Conservation (phyloP, 2,797 vertebrate species). For the Crocodylus rhombifer region DNA sequence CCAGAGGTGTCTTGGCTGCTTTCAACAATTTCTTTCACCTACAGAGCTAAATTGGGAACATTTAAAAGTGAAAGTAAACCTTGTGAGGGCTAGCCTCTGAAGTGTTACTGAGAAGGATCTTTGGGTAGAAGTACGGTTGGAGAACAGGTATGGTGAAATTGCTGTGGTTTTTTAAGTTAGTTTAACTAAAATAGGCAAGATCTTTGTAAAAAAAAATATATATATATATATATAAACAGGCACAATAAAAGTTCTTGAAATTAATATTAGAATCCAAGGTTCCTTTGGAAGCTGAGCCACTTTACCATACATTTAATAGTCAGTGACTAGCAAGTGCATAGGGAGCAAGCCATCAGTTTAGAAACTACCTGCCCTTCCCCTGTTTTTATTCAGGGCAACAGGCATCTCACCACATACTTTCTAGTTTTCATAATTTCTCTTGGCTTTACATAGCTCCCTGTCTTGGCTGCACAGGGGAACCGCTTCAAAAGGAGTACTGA, state of each 20-base stretch:
- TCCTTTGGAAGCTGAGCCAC: too few relatives aligned
- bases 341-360: too few relatives aligned
- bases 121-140: background rate
- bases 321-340: too few relatives aligned
- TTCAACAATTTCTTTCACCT: conserved; percentile 19
- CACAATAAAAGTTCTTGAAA: background rate
- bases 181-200: background rate
- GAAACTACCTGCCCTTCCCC: too few relatives aligned
- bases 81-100: background rate
- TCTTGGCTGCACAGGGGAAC: too few relatives aligned
- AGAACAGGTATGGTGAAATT: background rate
- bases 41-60: background rate
- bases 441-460: too few relatives aligned
- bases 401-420: too few relatives aligned
- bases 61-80: conserved; percentile 14
- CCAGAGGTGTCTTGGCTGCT: background rate
- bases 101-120: background rate
- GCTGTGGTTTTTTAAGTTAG: background rate
- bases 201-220: background rate
- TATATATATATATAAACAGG: background rate
- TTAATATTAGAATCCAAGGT: conserved; percentile 43
- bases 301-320: too few relatives aligned
- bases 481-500: too few relatives aligned
- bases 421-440: too few relatives aligned
- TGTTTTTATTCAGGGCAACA: too few relatives aligned